Conservation (phyloP, 2,797 vertebrate genomes). For the Monodelphis domestica region DNA sequence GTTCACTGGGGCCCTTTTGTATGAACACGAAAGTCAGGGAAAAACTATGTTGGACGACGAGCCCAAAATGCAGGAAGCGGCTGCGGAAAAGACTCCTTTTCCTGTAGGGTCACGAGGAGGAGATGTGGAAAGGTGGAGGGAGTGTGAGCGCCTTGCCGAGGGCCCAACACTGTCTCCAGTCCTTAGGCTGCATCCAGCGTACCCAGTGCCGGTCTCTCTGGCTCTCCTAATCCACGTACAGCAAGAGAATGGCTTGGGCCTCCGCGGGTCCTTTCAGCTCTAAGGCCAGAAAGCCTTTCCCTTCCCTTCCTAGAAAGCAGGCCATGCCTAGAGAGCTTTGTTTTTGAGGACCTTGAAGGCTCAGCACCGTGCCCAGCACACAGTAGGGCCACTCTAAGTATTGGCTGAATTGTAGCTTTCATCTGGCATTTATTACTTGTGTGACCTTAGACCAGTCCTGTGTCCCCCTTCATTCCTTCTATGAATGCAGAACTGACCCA, state of each 20-base stretch:
- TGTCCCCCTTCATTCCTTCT: not conserved
- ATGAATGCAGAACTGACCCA: not conserved
- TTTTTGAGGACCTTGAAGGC: not conserved
- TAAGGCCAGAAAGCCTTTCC: too few species aligned
- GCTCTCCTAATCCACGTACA: not conserved
- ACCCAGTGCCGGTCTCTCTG: too few species aligned
- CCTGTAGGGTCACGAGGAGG: constrained; percentile 71
- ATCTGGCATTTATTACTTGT: not conserved
- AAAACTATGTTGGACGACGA: constrained; percentile 73
- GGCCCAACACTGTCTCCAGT: too few species aligned
- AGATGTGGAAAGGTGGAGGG: constrained; percentile 44
- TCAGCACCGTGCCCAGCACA: not conserved
- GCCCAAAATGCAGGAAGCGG: constrained; percentile 75
- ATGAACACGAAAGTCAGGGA: constrained; percentile 73
- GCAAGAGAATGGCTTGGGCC: not conserved
- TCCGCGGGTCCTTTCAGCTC: not conserved
- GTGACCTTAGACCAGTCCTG: not conserved
- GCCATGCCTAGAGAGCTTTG: not conserved
- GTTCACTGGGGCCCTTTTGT: constrained; percentile 71
- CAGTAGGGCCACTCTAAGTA: not conserved
- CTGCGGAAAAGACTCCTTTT: constrained; percentile 65
- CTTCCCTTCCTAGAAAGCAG: not conserved
- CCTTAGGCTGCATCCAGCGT: too few species aligned
- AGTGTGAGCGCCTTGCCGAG: too few species aligned
- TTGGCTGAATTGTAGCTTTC: not conserved